A percentile compares a stretch with the other conserved stretches of the same genome.
These are phyloP conservation scores for Morelia viridis DNA, from an alignment of 2,797 vertebrate genomes.

Conservation along the genomic window DNA sequence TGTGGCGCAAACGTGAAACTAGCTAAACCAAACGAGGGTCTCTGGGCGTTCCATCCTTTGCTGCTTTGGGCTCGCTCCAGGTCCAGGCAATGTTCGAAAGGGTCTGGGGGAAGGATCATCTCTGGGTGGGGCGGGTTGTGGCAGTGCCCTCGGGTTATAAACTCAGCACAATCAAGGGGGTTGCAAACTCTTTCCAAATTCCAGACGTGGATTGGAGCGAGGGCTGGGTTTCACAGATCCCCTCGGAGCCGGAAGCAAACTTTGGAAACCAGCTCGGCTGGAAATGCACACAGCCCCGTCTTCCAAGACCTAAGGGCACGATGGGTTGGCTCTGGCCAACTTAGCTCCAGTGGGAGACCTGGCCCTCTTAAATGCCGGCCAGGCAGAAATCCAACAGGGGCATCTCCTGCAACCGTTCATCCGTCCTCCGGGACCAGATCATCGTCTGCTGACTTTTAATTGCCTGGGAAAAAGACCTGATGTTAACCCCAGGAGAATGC, in stretches of 20 bases:
- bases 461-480: conserved; percentile 25
- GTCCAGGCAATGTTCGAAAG: neutral
- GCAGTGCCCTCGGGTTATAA: neutral
- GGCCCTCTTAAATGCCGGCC: no score
- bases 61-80: neutral
- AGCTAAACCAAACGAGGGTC: neutral
- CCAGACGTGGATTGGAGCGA: neutral
- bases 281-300: neutral
- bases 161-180: neutral
- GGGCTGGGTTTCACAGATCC: no score
- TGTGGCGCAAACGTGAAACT: neutral
- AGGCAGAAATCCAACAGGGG: neutral
- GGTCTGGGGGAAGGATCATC: neutral
- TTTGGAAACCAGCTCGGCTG: neutral
- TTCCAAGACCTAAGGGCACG: neutral
- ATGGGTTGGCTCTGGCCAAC: neutral
- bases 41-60: neutral
- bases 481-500: conserved; percentile 44
- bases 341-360: no score
- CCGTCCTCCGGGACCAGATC: neutral
- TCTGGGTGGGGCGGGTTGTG: neutral
- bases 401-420: neutral
- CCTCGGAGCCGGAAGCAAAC: no score
- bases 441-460: conserved; percentile 32
- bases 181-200: neutral